A percentile compares a stretch with the other conserved stretches of the same genome.
These are phyloP conservation scores for Sebastes nivosus DNA, from an alignment of 2,797 vertebrate species.

Conservation along the genomic window DNA sequence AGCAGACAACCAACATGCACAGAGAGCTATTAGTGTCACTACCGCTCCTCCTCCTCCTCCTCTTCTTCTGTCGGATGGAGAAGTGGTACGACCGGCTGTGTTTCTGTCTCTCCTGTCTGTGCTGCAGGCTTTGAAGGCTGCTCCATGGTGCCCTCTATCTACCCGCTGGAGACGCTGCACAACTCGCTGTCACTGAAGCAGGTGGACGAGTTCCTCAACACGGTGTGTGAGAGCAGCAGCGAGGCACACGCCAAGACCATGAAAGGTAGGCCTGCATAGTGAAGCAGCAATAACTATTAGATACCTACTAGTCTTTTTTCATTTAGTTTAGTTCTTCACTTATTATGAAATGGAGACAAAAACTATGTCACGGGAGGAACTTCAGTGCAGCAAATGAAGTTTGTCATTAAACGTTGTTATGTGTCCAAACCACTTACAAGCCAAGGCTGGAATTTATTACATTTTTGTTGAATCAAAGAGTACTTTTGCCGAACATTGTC, in stretches of 20 bases:
- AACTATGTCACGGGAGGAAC: background rate
- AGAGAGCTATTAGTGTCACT: background rate
- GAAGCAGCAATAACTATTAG: background rate
- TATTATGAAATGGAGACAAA: background rate
- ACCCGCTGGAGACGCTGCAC: constrained; percentile 97
- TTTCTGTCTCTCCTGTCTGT: constrained; percentile 40
- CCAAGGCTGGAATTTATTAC: background rate
- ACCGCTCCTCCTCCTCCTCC: background rate
- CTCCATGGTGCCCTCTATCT: constrained; percentile 97
- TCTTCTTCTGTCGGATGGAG: constrained; percentile 2
- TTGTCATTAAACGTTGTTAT: background rate
- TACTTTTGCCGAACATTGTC: background rate
- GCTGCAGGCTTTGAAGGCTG: constrained; percentile 96
- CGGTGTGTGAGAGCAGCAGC: constrained; percentile 88
- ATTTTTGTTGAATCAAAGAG: background rate
- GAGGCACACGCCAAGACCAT: constrained; percentile 86
- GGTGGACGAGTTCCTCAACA: constrained; percentile 93
- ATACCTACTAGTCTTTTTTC: background rate
- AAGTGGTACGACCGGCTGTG: constrained; percentile 35
- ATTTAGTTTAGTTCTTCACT: background rate
- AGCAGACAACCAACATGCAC: constrained; percentile 28
- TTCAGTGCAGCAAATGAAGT: background rate
- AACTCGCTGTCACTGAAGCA: constrained; percentile 96
- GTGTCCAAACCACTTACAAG: background rate
- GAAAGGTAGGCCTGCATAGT: constrained; percentile 80